phyloP scores from a whole-genome alignment of 2,888 invertebrate species.

The Melieria omissa region DNA sequence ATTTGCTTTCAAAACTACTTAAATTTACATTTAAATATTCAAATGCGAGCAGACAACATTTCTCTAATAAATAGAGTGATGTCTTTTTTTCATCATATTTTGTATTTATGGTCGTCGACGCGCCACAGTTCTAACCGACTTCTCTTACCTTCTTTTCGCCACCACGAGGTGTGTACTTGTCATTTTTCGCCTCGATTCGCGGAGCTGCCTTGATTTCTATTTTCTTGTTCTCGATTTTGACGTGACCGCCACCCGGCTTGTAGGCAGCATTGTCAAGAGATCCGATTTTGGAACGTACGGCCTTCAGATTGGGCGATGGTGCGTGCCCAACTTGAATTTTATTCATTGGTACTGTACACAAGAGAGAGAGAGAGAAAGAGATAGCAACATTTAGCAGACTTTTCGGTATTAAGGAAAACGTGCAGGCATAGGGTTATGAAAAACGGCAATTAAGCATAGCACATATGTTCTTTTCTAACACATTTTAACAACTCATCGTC shows the following conservation, averaged over 20 bases:
- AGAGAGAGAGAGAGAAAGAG: conserved; percentile 18
- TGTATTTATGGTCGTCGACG: neutral
- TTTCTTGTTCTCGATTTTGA: conserved; percentile 89
- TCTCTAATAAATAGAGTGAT: neutral
- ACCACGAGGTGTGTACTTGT: conserved; percentile 85
- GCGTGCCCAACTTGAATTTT: conserved; percentile 92
- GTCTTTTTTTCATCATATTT: neutral
- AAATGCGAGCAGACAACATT: neutral
- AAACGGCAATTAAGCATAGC: too few relatives aligned
- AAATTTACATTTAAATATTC: neutral
- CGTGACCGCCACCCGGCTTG: conserved; percentile 88
- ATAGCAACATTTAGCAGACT: too few relatives aligned
- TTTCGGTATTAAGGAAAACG: too few relatives aligned
- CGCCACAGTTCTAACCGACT: neutral
- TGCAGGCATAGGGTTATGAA: too few relatives aligned
- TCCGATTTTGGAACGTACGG: conserved; percentile 92
- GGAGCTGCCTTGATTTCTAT: conserved; percentile 86
- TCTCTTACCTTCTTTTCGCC: conserved; percentile 87
- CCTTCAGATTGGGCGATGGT: conserved; percentile 91
- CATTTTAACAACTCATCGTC: too few relatives aligned
- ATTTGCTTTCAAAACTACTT: neutral
- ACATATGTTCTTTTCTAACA: too few relatives aligned
- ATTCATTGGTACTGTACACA: conserved; percentile 87
- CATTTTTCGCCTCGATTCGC: conserved; percentile 91
- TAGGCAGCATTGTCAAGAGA: conserved; percentile 90